Conservation (phyloP, 53 echinoderm and acorn worm species). For the Stichopus horrens region DNA sequence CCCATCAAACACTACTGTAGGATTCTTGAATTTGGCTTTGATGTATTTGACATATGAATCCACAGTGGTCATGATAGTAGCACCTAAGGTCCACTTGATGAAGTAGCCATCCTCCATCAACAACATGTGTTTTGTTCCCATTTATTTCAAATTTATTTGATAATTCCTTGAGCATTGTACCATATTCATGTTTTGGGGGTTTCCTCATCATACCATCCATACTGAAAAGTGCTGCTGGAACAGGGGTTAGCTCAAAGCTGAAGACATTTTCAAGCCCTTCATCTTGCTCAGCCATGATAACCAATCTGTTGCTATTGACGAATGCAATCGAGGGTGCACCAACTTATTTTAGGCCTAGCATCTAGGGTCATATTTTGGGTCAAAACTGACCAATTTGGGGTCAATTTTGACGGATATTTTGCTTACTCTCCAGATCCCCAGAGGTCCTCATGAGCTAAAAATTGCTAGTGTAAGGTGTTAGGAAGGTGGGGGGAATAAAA, state of each 20-base stretch:
- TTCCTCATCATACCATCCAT: constrained; percentile 61
- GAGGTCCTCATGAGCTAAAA: too few species aligned
- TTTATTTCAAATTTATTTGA: constrained; percentile 23
- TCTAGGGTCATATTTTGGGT: too few species aligned
- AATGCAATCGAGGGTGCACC: too few species aligned
- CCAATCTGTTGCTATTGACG: constrained; percentile 59
- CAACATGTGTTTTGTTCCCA: constrained; percentile 36
- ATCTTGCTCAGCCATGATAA: constrained; percentile 66
- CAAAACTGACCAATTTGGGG: too few species aligned
- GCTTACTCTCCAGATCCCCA: too few species aligned
- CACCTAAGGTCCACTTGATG: background rate
- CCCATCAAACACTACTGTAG: background rate
- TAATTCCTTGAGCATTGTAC: constrained; percentile 45
- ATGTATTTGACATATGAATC: background rate
- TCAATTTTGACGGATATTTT: too few species aligned
- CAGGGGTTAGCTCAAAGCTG: constrained; percentile 62
- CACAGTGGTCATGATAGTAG: background rate
- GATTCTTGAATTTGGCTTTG: background rate
- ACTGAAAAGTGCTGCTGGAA: constrained; percentile 62
- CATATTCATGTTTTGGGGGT: constrained; percentile 65
- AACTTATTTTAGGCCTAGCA: too few species aligned
- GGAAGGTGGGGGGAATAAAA: too few species aligned
- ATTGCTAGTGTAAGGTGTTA: too few species aligned
- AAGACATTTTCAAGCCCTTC: constrained; percentile 58
- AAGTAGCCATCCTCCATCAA: constrained; percentile 66